Evolutionary conservation across 1,140 invertebrate species (phyloP), one percentile per base, ranked within the genome.

Genomic region (Carposina sasakii): DNA sequence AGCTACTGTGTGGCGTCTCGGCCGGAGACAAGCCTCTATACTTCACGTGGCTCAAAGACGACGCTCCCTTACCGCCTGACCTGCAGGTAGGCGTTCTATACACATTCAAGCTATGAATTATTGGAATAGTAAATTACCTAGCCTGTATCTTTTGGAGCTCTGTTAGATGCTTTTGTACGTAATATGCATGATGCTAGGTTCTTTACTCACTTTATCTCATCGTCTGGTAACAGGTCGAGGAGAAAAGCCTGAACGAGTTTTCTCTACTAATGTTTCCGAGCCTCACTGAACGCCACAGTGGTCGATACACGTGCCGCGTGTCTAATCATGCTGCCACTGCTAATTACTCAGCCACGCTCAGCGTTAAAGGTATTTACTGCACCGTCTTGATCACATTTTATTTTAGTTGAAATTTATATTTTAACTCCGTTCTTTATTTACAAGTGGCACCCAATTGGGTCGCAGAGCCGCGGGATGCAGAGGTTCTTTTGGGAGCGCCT

Each of bases 301-400:
- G 93, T 6, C 88, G 89, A 44, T 95, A 95, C 75, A 94, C 93
- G 0, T 95, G 93, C 71, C 88, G 92, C 15, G 93, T 91, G 0
- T 88, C 89, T 39, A 95, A 95, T 70, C 90, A 88, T 37, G 92
- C 92, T 1, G 92, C 92, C 2, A 88, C 88, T 44, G 90, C 89
- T 6, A 92, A 91, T 71, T 92, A 90, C 67, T 93, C 92, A 0
- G 91, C 93, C 0, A 85, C 88, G 47, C 86, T 95, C 15, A 87
- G 90, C 55, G 93, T 95, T 12, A 91, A 92, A 88, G 91, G 92
- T 93, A 75, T 42, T 1, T 23, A 30, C 28, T 41, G 12, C 9
- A 6, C n/a, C n/a, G n/a, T n/a, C n/a, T n/a, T n/a, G n/a, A n/a
- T n/a, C n/a, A n/a, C n/a, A n/a, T n/a, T n/a, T n/a, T n/a, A n/a